A percentile compares a stretch with the other conserved stretches of the same genome.
Conservation (phyloP, 2,797 vertebrate species). For the Macropus fuliginosus region DNA sequence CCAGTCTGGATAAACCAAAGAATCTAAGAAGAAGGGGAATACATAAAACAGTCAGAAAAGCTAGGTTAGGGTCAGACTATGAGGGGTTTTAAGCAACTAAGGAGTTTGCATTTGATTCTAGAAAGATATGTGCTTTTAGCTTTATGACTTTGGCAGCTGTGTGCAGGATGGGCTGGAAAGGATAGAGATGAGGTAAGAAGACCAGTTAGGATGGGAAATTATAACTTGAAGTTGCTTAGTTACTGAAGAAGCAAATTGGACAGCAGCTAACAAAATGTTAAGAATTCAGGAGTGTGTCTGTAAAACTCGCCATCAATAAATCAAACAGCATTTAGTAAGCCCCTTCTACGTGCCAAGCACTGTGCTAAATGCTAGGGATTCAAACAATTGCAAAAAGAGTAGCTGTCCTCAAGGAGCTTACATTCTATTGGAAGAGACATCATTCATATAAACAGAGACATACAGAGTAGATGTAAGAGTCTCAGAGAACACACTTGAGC, state of each 20-base stretch:
- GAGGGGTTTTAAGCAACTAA: neutral
- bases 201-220: no score
- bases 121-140: neutral
- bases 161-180: neutral
- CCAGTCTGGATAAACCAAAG: neutral
- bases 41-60: neutral
- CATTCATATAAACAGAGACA: no score
- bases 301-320: neutral
- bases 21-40: neutral
- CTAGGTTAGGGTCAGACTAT: neutral
- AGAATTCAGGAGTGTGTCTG: neutral
- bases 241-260: neutral
- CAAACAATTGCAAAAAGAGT: no score
- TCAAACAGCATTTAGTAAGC: no score
- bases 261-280: neutral
- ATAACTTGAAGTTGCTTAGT: neutral
- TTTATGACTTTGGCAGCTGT: neutral
- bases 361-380: no score
- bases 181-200: neutral
- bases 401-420: no score
- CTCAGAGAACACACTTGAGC: no score
- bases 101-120: neutral
- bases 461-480: no score
- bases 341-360: no score
- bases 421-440: no score